Percentiles rank a stretch among this genome's conserved stretches.
Evolutionary conservation across 1,140 invertebrate genomes (phyloP).

Genomic region (Odontomachus brunneus): DNA sequence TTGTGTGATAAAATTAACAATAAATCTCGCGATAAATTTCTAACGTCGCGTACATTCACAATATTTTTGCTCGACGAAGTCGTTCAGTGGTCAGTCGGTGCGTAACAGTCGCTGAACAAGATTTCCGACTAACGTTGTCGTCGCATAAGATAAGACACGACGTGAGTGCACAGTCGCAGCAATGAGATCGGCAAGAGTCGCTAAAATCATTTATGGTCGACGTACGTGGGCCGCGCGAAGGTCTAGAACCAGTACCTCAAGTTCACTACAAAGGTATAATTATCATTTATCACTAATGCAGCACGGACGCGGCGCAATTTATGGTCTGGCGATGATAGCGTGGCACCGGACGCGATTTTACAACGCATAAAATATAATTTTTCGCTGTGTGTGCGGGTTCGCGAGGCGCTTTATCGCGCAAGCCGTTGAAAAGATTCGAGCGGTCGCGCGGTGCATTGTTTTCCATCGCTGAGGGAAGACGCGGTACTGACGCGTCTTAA

Average conservation of each 20-base stretch:
- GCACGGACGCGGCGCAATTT: neutral
- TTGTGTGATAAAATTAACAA: too few species aligned
- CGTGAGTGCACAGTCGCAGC: neutral
- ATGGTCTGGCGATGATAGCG: slow-evolving; percentile 24
- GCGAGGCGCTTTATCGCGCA: neutral
- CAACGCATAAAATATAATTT: slow-evolving; percentile 11
- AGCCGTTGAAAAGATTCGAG: slow-evolving; percentile 11
- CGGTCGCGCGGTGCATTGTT: neutral
- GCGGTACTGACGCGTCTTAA: neutral
- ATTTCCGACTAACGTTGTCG: neutral
- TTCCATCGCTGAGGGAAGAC: neutral
- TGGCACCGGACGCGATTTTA: neutral
- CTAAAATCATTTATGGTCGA: slow-evolving; percentile 40
- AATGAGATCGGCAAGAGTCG: neutral
- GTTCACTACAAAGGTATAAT: slow-evolving; percentile 31
- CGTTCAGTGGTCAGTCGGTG: too few species aligned
- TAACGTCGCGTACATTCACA: too few species aligned
- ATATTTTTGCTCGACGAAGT: too few species aligned
- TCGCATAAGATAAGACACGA: neutral
- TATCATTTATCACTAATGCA: slow-evolving; percentile 49
- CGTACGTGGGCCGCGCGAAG: neutral
- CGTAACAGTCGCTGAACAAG: neutral
- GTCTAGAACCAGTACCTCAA: slow-evolving; percentile 1
- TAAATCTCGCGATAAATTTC: too few species aligned
- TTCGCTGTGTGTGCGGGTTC: too few species aligned